phyloP scores from a whole-genome alignment of 2,113 vertebrate species.

The Indicator indicator region DNA sequence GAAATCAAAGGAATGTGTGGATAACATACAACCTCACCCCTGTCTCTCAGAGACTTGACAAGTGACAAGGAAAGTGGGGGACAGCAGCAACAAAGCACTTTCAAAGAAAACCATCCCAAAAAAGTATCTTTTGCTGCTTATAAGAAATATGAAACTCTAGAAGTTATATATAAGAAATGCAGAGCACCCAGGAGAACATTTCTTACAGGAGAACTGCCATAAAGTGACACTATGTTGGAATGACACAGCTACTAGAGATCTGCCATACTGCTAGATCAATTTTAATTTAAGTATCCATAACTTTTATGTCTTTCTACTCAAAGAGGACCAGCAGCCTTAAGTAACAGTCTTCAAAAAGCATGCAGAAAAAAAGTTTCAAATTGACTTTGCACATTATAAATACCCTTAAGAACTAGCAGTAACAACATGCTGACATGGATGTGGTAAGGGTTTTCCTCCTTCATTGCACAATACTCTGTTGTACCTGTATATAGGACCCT shows the following conservation, averaged over 20 bases:
- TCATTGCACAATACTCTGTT: neutral
- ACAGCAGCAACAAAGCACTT: neutral
- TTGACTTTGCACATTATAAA: neutral
- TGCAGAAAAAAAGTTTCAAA: neutral
- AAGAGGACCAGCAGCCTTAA: neutral
- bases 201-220: neutral
- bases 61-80: neutral
- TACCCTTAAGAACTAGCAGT: neutral
- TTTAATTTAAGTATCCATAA: neutral
- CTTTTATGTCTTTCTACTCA: neutral
- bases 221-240: neutral
- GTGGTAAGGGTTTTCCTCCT: neutral
- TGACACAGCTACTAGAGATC: neutral
- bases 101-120: neutral
- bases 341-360: neutral
- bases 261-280: neutral
- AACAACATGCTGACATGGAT: neutral
- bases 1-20: neutral
- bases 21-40: neutral
- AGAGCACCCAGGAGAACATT: neutral
- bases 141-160: neutral
- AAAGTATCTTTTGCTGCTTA: neutral
- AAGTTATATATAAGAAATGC: neutral
- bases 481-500: neutral
- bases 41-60: neutral